Conservation (phyloP, 1,140 invertebrate genomes). For the Papilio helenus region DNA sequence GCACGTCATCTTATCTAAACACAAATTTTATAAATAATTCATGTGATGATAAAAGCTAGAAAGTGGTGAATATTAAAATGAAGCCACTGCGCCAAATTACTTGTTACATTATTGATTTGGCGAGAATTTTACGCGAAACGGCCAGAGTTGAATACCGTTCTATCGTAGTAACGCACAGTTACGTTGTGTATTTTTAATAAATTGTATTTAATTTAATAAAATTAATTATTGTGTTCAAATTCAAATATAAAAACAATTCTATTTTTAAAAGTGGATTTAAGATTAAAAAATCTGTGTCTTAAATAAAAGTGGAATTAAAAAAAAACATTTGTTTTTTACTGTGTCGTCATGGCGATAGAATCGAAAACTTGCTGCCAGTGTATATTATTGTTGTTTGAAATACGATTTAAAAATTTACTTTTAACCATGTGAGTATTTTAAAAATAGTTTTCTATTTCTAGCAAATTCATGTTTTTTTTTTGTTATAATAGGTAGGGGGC, state of each 20-base stretch:
- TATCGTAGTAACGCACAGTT: neutral
- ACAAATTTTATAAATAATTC: slow-evolving; percentile 33
- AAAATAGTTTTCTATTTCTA: neutral
- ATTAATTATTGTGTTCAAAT: neutral
- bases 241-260: neutral
- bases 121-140: slow-evolving; percentile 17
- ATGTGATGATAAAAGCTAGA: slow-evolving; percentile 30
- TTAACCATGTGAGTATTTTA: slow-evolving; percentile 16
- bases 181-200: neutral
- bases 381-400: slow-evolving; percentile 16
- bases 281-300: neutral
- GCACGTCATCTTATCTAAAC: slow-evolving; percentile 22
- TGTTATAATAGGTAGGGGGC: no score
- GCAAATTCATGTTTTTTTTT: no score
- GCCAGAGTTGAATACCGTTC: neutral
- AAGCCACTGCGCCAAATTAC: slow-evolving; percentile 15
- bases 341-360: slow-evolving; percentile 8
- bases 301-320: slow-evolving; percentile 1
- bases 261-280: neutral
- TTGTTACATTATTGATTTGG: slow-evolving; percentile 30
- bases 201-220: neutral
- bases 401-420: slow-evolving; percentile 28
- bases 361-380: slow-evolving; percentile 12
- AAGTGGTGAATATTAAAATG: slow-evolving; percentile 31
- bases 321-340: slow-evolving; percentile 6